A percentile compares a stretch with the other conserved stretches of the same genome.
Conservation (phyloP, 2,797 vertebrate genomes). For the Phataginus tricuspis region DNA sequence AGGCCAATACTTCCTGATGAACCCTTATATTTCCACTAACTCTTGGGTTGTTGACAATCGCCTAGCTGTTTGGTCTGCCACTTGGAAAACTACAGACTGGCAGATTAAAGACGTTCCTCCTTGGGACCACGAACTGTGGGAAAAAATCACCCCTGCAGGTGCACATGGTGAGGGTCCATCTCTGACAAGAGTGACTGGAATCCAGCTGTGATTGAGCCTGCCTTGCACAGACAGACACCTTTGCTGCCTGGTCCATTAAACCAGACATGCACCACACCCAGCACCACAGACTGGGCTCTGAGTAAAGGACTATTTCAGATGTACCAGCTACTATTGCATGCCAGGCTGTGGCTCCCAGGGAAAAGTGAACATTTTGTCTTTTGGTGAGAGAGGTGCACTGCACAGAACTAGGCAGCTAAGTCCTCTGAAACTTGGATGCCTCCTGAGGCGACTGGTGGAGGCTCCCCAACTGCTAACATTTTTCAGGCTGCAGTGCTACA, state of each 20-base stretch:
- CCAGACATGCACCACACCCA: neutral
- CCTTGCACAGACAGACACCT: neutral
- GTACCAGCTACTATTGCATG: neutral
- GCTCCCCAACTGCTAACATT: neutral
- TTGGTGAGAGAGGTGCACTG: neutral
- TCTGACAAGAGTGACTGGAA: neutral
- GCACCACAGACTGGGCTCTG: neutral
- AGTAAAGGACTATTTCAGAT: neutral
- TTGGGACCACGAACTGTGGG: neutral
- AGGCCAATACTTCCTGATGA: neutral
- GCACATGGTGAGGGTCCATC: neutral
- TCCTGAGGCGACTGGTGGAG: neutral
- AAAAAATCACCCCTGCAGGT: neutral
- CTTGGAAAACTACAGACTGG: conserved; percentile 53
- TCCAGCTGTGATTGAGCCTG: neutral
- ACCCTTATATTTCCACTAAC: neutral
- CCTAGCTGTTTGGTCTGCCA: conserved; percentile 8
- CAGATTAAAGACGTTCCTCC: conserved; percentile 10
- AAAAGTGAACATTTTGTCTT: neutral
- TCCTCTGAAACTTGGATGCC: neutral
- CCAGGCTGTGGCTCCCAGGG: neutral
- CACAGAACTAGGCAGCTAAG: neutral
- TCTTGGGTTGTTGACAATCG: neutral
- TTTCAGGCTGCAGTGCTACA: neutral
- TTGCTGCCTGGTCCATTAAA: neutral